Percentiles rank a stretch among this genome's conserved stretches.
Conservation (phyloP, 1,140 invertebrate genomes). For the Bombus ignitus region DNA sequence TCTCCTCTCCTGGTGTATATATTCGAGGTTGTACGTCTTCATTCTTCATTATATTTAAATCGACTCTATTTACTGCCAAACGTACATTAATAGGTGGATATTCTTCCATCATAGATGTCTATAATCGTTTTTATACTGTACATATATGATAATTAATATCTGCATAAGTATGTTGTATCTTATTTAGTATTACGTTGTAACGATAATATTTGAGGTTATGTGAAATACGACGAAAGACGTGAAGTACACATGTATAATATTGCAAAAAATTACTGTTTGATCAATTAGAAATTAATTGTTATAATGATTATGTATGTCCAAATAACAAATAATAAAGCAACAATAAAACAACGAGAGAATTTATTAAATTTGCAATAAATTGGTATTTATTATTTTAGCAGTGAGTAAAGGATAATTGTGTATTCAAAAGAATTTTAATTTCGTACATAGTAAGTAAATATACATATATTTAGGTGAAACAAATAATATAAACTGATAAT, state of each 20-base stretch:
- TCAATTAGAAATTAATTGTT: not conserved
- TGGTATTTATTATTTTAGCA: not conserved
- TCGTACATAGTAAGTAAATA: not conserved
- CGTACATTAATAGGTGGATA: constrained; percentile 77
- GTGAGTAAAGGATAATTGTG: no score
- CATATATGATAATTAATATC: not conserved
- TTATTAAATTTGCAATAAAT: not conserved
- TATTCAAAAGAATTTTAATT: not conserved
- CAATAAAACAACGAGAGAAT: not conserved
- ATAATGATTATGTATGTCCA: not conserved
- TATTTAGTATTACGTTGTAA: no score
- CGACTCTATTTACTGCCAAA: constrained; percentile 80
- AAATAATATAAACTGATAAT: not conserved
- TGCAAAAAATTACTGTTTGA: not conserved
- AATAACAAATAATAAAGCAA: not conserved
- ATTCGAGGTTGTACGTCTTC: constrained; percentile 85
- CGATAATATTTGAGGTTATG: not conserved
- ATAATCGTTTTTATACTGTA: no score
- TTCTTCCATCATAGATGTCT: constrained; percentile 51
- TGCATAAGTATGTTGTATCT: not conserved
- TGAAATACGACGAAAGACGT: not conserved
- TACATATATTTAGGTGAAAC: not conserved
- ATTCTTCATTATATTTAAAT: constrained; percentile 83
- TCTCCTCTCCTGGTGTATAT: constrained; percentile 93
- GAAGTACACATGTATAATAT: not conserved